Base-by-base conservation (phyloP, 2,797 vertebrate genomes). In the Enteromius viviparus region DNA sequence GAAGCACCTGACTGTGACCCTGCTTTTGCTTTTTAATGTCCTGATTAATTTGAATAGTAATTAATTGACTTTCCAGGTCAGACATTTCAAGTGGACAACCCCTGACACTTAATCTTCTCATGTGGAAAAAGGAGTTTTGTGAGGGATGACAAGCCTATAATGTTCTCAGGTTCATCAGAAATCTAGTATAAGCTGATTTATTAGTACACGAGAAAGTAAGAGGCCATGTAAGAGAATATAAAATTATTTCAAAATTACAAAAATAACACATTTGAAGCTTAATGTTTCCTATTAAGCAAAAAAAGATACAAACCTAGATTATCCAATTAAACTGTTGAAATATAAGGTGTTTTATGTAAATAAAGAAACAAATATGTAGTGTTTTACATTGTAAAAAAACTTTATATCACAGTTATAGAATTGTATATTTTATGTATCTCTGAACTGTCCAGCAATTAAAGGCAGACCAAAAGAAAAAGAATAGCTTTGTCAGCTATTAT, bases 31-130 rank as follows among this genome's bases (percentile, higher is more conserved):
- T 94, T 95, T 92, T 94, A 94, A 96, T 92, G 89, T 93, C 93
- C 93, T 94, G 94, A 97, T 95, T 95, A 94, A 95, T 96, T 93
- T 51, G 87, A 91, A 91, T 91, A 93, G 92, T 91, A 94, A 84
- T 90, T 86, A 82, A 77, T 85, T 64, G 82, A 84, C 60, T 83
- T 40, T 55, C 26, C 80, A 60, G 77, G 76, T 29, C 75, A 66
- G 78, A 85, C 72, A 76, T 66, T 84, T 29, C n/a, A 78, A 80
- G 72, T 81, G 64, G 66, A 86, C 80, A 53, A 74, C 81, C 37
- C 51, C n/a, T 80, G 76, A 78, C 51, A 21, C 77, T 81, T 80
- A 51, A 60, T 85, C 83, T 83, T 58, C 64, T 81, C 64, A 76
- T 72, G 74, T 65, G 60, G 64, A 78, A 84, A 75, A 75, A 68